Base-by-base conservation (phyloP, 1,140 invertebrate species). In the Calosoma granatense region DNA sequence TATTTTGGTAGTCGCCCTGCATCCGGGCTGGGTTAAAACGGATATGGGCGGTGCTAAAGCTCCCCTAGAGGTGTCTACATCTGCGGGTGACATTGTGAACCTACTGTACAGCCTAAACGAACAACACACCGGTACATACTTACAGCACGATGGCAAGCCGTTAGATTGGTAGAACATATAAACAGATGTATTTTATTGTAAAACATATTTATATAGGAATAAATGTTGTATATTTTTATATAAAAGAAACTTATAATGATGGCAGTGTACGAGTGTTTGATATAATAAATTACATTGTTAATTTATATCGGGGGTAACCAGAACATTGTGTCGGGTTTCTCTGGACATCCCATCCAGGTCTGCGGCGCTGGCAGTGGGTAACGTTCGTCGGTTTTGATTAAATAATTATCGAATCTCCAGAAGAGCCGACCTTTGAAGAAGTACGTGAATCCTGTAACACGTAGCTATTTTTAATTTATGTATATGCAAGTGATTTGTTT, bases 21-120 rank as follows among this genome's bases (percentile, higher is more conserved):
- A 95, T 75, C 92, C 92, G 1, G 92, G 92, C 1, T 95, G 92
- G 92, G 88, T 94, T 0, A 82, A 84, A 64, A 95, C 92, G 0
- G 87, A 89, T 57, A 88, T 95, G 88, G 92, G 92, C 2, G 90
- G 90, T 9, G 70, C 72, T 51, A 85, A 84, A 62, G 92, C 92
- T 1, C 83, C 82, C 0, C 66, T 93, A 11, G 81, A 84, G 55
- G 70, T 90, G 11, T 75, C 84, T 41, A 76, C 80, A 1, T 85
- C 86, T 66, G 78, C 83, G 0, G 61, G 60, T 0, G 72, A 77
- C 4, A 85, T 94, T 21, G 67, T 94, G 3, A 69, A 80, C 11
- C 83, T 84, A 1, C 67, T 94, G 11, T 59, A 73, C 23, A 74
- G 70, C 1, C 66, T 93, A 1, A 75, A 73, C 15, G 80, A 84